These are phyloP conservation scores for Heliconius eleuchia DNA, from an alignment of 1,140 invertebrate species.

Conservation along the genomic window DNA sequence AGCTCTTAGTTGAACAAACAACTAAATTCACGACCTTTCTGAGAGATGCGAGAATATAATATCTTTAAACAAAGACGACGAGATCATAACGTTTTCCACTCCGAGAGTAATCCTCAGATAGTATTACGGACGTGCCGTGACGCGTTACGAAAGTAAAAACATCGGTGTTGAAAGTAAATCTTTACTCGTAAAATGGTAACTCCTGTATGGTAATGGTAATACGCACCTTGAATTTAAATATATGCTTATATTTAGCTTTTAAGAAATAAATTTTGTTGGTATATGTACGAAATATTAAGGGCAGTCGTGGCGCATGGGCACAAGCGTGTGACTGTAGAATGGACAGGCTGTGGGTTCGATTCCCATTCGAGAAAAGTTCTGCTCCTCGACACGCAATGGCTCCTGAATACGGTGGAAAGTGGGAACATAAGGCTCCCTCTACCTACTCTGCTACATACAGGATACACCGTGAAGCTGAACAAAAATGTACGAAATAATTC, in stretches of 20 bases:
- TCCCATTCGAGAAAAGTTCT: too few relatives aligned
- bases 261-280: not conserved
- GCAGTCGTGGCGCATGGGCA: too few relatives aligned
- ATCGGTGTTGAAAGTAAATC: not conserved
- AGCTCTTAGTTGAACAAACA: constrained; percentile 56
- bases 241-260: not conserved
- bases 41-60: constrained; percentile 39
- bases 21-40: constrained; percentile 46
- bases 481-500: not conserved
- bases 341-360: too few relatives aligned
- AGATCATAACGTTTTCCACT: constrained; percentile 38
- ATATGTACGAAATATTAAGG: not conserved
- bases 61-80: constrained; percentile 42
- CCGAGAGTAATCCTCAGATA: constrained; percentile 26
- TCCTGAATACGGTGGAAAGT: too few relatives aligned
- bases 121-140: constrained; percentile 21
- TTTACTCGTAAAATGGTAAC: not conserved
- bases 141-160: not conserved
- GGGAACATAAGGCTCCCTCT: too few relatives aligned
- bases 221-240: not conserved
- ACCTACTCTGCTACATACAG: too few relatives aligned
- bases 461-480: too few relatives aligned
- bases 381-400: too few relatives aligned
- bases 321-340: too few relatives aligned
- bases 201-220: not conserved